phyloP scores from a whole-genome alignment of 2,113 vertebrate genomes.

The Cercopithecus mona region DNA sequence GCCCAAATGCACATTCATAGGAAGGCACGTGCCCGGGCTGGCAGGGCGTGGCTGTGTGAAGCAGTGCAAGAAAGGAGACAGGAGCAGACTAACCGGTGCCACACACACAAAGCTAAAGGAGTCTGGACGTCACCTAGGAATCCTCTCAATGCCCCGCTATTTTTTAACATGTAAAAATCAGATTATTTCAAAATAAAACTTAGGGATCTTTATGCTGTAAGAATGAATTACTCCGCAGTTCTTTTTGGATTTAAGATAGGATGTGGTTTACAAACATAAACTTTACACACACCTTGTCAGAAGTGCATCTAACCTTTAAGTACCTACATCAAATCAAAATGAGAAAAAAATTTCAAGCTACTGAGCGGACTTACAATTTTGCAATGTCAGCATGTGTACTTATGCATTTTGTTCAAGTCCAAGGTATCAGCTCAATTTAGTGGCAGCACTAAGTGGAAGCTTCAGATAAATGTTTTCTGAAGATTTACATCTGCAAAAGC shows the following conservation, averaged over 20 bases:
- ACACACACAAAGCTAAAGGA: not conserved
- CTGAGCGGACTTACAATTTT: not conserved
- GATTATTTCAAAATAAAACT: not conserved
- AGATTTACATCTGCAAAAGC: not conserved
- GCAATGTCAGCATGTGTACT: not conserved
- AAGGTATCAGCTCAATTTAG: not conserved
- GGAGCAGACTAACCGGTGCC: rapidly evolving
- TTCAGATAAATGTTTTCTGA: not conserved
- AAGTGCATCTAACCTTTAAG: not conserved
- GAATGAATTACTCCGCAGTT: not conserved
- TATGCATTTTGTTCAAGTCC: not conserved
- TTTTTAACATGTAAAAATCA: not conserved
- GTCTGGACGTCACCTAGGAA: rapidly evolving
- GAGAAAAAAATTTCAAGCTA: not conserved
- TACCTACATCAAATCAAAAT: not conserved
- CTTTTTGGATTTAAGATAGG: not conserved
- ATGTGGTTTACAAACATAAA: not conserved
- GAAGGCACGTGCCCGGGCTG: not conserved
- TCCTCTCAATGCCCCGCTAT: not conserved
- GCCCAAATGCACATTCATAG: not conserved
- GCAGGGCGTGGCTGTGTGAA: rapidly evolving
- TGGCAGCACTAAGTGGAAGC: not conserved
- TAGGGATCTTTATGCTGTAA: not conserved
- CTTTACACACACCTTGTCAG: not conserved
- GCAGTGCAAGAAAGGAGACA: rapidly evolving